Evolutionary conservation across 92 coral and sea anemone genomes (phyloP), one percentile per base, ranked within the genome.

Genomic region (Porites rus): DNA sequence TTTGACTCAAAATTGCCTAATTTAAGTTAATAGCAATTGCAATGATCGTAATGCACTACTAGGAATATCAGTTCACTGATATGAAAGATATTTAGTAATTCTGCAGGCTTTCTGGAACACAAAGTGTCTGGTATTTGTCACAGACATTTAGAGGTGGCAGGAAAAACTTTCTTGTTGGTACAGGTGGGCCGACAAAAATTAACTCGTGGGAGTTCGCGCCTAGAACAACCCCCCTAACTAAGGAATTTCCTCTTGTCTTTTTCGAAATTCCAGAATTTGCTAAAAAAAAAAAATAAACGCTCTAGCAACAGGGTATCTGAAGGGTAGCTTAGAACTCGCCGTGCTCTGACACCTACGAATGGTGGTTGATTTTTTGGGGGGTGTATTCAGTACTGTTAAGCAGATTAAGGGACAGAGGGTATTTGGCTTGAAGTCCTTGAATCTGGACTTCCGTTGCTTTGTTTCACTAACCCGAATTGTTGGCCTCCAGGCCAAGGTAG

Each of bases 111-210:
- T 4, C n/a, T 12, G 43, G 4, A 8, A 18, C 11, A 8, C 7
- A 7, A 10, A 3, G 61, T 16, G 51, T 83, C 80, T 83, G 87
- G 6, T 17, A 43, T 46, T 0, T 63, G 68, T 83, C 87, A 83
- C 16, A 6, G 11, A n/a, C 63, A 38, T 3, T 51, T 72, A 28
- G 63, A 61, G 76, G 85, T 69, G 11, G 56, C 19, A 50, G 56
- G 8, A 24, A 63, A 1, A 16, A 14, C 46, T 58, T 76, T 59
- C 51, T 25, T 53, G 50, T 56, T 77, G 63, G 72, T 79, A 46
- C 61, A 14, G 2, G 43, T 79, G 50, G 69, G 19, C 62, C 72
- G 69, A 77, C 56, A 77, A 76, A 81, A 75, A 71, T 17, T 0
- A 72, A 10, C 52, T 14, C 52, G 19, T 72, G 7, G n/a, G 76